Evolutionary conservation across 2,888 invertebrate genomes (phyloP), one percentile per base, ranked within the genome.

Genomic region (Ophion slaviceki): DNA sequence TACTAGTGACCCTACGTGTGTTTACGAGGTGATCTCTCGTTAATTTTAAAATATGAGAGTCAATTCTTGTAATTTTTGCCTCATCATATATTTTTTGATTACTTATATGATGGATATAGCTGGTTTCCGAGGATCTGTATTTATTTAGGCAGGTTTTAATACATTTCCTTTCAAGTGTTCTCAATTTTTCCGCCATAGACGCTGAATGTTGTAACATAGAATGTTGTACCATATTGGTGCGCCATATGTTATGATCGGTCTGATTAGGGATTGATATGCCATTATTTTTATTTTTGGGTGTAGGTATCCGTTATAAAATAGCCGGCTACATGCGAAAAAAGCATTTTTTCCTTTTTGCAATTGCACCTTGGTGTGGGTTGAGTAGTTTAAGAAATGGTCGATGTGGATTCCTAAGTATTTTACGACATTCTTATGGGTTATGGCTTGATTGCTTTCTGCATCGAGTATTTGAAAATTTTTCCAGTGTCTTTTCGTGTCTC

Each of bases 331-430:
- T 11, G 45, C 61, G 1, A 67, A 74, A n/a, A 87, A 88, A 0
- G 87, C 77, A 2, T 75, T 83, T 59, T 84, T 85, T 1, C 87
- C 87, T 85, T 89, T 89, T 20, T 83, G 3, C 10, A 89, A 0
- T 85, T 86, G 70, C 0, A 14, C 85, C 8, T 80, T 36, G 5
- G 67, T 6, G 87, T 36, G 40, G 88, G 88, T 0, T 79, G 47
- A 10, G 36, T 36, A 36, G 36, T 36, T 36, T 36, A 36, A 6
- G 6, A 36, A 36, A 6, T 36, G 36, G 36, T 89, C 87, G 0
- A 87, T 14, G 6, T 86, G 5, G 5, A 89, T 47, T 0, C 87
- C 88, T 5, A 88, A 72, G 66, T 89, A 88, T 88, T 86, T 89
- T 0, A 88, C 89, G 4, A 28, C 5, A 0, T 57, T 72, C 32